Evolutionary conservation across 2,113 vertebrate species (phyloP), one percentile per base, ranked within the genome.

Genomic region (Struthidea cinerea): DNA sequence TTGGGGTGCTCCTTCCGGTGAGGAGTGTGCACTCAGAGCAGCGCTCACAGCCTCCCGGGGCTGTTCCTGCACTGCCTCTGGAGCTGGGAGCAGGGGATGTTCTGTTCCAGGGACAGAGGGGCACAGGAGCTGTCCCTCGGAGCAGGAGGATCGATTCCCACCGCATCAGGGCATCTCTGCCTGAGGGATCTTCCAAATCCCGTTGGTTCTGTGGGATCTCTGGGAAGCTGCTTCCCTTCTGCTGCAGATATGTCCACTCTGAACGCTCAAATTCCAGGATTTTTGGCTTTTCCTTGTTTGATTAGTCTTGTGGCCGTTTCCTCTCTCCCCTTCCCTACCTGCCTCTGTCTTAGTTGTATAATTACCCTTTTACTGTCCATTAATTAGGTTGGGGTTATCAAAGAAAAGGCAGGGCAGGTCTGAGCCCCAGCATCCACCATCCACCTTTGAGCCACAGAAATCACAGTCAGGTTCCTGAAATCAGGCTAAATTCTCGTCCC

Each of bases 211-310:
- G 23, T 11, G 11, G 32, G 33, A 7, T 46, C 33, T 28, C 33
- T 26, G 70, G 35, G 59, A 37, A 77, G 52, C 46, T 32, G 3
- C 71, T 50, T 32, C 32, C 13, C 27, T 49, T 9, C 35, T 67
- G 1, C 37, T 47, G 49, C 68, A 19, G 8, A 21, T 47, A 5
- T 3, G 1, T 8, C 32, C 27, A 1, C 35, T 42, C 23, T 32
- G 35, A 77, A 39, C 46, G 13, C 20, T 37, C 14, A 15, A 20
- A 13, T n/a, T 11, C 7, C 1, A 11, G 47, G 76, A 32, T 30
- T 82, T 84, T 26, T 32, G 53, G 6, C 12, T 56, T 32, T 23
- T 6, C 33, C 27, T 39, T 26, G 10, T 49, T 18, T 11, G n/a
- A 27, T 10, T 4, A 17, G 4, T 56, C 27, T 35, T 19, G 11